Evolutionary conservation across 2,888 invertebrate species (phyloP), one percentile per base, ranked within the genome.

Genomic region (Drosophila colorata): DNA sequence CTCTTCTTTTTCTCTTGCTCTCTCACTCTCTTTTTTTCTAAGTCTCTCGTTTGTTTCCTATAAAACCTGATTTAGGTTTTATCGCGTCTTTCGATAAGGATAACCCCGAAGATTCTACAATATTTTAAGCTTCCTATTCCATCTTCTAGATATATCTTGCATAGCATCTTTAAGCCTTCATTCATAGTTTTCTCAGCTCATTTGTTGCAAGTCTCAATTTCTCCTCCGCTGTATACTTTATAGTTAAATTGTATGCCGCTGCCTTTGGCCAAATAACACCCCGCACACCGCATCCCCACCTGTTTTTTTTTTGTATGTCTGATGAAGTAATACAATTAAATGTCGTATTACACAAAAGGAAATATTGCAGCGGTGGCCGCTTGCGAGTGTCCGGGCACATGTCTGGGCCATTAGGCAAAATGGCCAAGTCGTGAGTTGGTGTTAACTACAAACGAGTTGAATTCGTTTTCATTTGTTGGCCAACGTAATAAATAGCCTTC

Each of bases 301-400:
- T 49, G 38, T 11, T 31, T 9, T 31, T 35, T 23, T 35, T 20
- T 16, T 47, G 20, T 49, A 11, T 33, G 38, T 20, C 71, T 69
- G 84, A 83, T 83, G 78, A 81, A 82, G 82, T 82, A 78, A 81
- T 78, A 76, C 80, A 68, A 83, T 83, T 80, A 79, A 84, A 70
- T 73, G 81, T 63, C 78, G 68, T 69, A 75, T 66, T 63, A 71
- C 55, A 69, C 57, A 63, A 80, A 76, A 63, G 58, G 46, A 68
- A 67, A 69, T 59, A 51, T 58, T 47, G 56, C 69, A 41, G 56
- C 56, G 33, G 13, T 31, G 8, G 53, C 37, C 43, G 57, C 66
- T 55, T 43, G 47, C 47, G 38, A 52, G 37, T 55, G 60, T 59
- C 67, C 68, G 65, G 56, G 58, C 72, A 79, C 77, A 79, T 81